Base-by-base conservation (phyloP, 2,888 invertebrate genomes). In the Pharmacophagus antenor region DNA sequence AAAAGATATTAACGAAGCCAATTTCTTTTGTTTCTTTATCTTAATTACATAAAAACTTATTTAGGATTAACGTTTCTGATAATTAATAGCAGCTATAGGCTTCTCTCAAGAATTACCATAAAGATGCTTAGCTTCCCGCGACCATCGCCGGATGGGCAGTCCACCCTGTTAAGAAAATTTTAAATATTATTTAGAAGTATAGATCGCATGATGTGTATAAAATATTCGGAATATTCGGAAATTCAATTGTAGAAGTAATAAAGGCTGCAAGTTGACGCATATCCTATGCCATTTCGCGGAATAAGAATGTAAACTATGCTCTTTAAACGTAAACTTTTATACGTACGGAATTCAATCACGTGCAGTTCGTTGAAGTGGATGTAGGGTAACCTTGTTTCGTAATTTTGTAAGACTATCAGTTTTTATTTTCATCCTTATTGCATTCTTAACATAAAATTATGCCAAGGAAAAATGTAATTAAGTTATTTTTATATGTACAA, bases 281-380 rank as follows among this genome's bases (percentile, higher is more conserved):
- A 62, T 63, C 66, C 52, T 60, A 52, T 63, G 59, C 62, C 61
- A 56, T 63, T 68, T 63, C 53, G 56, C 65, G 60, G 56, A 62
- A 62, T 71, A 69, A 69, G 72, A 71, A 74, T 71, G 73, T 74
- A 74, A 79, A 80, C 80, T 83, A 81, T 80, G 76, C 76, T 76
- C 78, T 81, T 79, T 79, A 79, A 70, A 72, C 71, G 70, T 74
- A 77, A 85, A 85, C 80, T 84, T 84, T 81, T 79, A 77, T 81
- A 73, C 72, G 73, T 73, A 72, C 65, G 70, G 70, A 82, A 82
- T 81, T 77, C 83, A 85, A 85, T 85, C 85, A 82, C 79, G 75
- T 77, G 77, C 76, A 77, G 77, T 77, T 74, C 70, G 69, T 70
- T 69, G 67, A 73, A 74, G 75, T 74, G 58, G 41, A 41, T 57